Base-by-base conservation (phyloP, 2,888 invertebrate species). In the Cerastoderma edule region DNA sequence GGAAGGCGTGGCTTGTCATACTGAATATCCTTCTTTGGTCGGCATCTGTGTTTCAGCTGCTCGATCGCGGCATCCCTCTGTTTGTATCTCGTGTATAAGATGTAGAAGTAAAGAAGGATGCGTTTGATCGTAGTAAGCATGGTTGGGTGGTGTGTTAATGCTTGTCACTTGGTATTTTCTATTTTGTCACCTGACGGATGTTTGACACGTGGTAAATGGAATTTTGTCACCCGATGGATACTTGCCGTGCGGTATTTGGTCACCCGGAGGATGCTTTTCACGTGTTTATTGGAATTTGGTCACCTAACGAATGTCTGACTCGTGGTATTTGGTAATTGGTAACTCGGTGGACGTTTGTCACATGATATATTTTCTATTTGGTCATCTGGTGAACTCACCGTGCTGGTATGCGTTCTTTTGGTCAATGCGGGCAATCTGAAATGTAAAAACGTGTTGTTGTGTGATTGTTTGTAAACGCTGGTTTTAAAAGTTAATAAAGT, bases 91-190 rank as follows among this genome's bases (percentile, higher is more conserved):
- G 56, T 56, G 19, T 32, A 1, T 19, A 56, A 32, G 19, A 56
- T 56, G 56, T 56, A 56, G 27, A 56, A 3, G 32, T 56, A 56
- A 2, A 56, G 56, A 27, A 56, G 13, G 5, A 56, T 3, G 2
- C 32, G 56, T 56, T 56, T 56, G 32, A 56, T 30, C 13, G 32
- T 32, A 13, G 56, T 8, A 3, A 56, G 13, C 56, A 56, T n/a
- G n/a, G n/a, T n/a, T n/a, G n/a, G n/a, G n/a, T 56, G n/a, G 32
- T 56, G 5, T 10, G 8, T 10, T 8, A 39, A 8, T 16, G 16
- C 39, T 39, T 16, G 39, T 39, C 39, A 39, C 10, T 10, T 39
- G 39, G 10, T 10, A 8, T 8, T 39, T 16, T 39, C 8, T 10
- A 8, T 16, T 8, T 8, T 8, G 16, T 16, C 10, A 8, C 39